phyloP scores from a whole-genome alignment of 2,797 vertebrate species.

The Chaetodon trifasciatus region DNA sequence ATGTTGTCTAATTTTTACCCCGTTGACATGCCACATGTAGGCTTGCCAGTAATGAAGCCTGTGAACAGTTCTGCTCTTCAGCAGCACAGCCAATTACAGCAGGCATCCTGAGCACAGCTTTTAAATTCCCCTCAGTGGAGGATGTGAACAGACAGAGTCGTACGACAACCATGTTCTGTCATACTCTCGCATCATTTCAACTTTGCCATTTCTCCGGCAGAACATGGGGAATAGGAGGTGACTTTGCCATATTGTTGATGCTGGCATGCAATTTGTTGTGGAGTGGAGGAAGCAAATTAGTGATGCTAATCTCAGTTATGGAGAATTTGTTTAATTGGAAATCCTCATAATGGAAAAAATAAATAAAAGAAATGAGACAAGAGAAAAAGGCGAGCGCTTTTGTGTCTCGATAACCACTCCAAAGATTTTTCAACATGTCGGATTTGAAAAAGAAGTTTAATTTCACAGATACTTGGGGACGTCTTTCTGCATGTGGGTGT shows the following conservation, averaged over 20 bases:
- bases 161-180: conserved; percentile 43
- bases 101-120: conserved; percentile 45
- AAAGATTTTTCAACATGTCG: conserved; percentile 69
- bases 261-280: conserved; percentile 68
- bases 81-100: conserved; percentile 69
- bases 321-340: conserved; percentile 81
- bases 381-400: conserved; percentile 55
- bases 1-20: conserved; percentile 48
- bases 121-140: conserved; percentile 47
- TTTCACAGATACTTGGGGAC: conserved; percentile 82
- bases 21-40: conserved; percentile 64
- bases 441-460: conserved; percentile 78
- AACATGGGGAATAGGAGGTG: conserved; percentile 36
- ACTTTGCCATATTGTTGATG: conserved; percentile 66
- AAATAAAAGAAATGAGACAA: neutral
- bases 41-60: conserved; percentile 64
- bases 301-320: conserved; percentile 76
- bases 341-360: conserved; percentile 39
- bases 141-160: conserved; percentile 43
- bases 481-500: conserved; percentile 51
- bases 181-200: conserved; percentile 49
- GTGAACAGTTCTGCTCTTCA: conserved; percentile 61
- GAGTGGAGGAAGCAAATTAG: conserved; percentile 75
- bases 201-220: conserved; percentile 34
- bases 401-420: conserved; percentile 76